Conservation (phyloP, 2,797 vertebrate genomes). For the Microctenopoma lineatum region DNA sequence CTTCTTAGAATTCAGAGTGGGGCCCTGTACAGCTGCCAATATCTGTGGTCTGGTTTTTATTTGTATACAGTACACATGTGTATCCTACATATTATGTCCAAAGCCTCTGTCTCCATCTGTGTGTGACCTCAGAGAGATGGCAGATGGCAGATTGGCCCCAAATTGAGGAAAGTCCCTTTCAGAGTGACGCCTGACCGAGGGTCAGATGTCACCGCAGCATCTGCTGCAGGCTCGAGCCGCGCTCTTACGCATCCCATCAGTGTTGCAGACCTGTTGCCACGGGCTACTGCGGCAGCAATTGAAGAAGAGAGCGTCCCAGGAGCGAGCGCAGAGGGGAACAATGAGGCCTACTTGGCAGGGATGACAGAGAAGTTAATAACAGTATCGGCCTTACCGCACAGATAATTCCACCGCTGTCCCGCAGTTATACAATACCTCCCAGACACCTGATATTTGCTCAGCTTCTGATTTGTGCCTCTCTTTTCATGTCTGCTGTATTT, state of each 20-base stretch:
- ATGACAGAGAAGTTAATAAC: slow-evolving; percentile 75
- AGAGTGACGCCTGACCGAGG: slow-evolving; percentile 85
- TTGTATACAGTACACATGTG: slow-evolving; percentile 71
- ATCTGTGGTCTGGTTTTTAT: slow-evolving; percentile 51
- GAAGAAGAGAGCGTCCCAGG: slow-evolving; percentile 53
- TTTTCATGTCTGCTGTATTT: slow-evolving; percentile 76
- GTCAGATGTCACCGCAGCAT: slow-evolving; percentile 93
- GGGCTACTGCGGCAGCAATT: slow-evolving; percentile 66
- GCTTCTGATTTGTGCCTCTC: slow-evolving; percentile 75
- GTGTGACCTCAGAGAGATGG: slow-evolving; percentile 78
- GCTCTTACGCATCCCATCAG: slow-evolving; percentile 65
- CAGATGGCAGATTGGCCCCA: slow-evolving; percentile 91
- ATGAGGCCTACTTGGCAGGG: slow-evolving; percentile 55
- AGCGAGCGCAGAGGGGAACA: slow-evolving; percentile 63
- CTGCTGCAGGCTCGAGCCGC: slow-evolving; percentile 84
- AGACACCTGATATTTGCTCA: slow-evolving; percentile 80
- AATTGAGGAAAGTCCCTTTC: slow-evolving; percentile 84
- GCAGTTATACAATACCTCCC: slow-evolving; percentile 65
- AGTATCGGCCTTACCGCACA: slow-evolving; percentile 67
- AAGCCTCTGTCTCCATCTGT: slow-evolving; percentile 55
- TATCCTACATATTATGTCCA: slow-evolving; percentile 48
- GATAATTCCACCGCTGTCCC: slow-evolving; percentile 71
- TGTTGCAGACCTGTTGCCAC: slow-evolving; percentile 83
- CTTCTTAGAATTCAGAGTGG: slow-evolving; percentile 57
- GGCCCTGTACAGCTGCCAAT: slow-evolving; percentile 36